phyloP scores from a whole-genome alignment of 2,113 vertebrate genomes.

The Hipposideros armiger region DNA sequence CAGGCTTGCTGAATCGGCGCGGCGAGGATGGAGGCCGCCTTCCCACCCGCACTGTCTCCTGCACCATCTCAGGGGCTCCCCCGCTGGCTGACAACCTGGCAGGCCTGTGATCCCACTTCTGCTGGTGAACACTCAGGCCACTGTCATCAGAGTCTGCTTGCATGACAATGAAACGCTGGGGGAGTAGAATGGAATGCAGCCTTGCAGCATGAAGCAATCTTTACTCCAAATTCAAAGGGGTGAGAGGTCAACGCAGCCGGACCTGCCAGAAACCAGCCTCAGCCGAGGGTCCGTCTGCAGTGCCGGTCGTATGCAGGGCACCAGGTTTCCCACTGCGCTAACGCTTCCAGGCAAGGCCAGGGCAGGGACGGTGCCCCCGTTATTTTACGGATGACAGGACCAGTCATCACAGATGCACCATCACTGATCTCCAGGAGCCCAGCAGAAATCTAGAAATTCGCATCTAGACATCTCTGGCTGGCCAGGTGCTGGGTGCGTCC shows the following conservation, averaged over 20 bases:
- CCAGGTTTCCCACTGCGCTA: background rate
- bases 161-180: accelerated
- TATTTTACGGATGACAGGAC: accelerated
- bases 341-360: accelerated
- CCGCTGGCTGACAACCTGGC: background rate
- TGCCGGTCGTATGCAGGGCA: background rate
- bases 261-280: too few relatives aligned
- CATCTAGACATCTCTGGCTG: background rate
- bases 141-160: background rate
- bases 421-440: background rate
- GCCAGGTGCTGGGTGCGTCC: too few relatives aligned
- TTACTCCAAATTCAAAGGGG: too few relatives aligned
- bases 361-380: background rate
- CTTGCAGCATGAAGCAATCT: background rate
- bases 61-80: too few relatives aligned
- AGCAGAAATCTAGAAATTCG: too few relatives aligned
- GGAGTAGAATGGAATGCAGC: accelerated
- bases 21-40: background rate
- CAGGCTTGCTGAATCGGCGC: too few relatives aligned
- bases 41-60: too few relatives aligned
- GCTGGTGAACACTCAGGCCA: too few relatives aligned
- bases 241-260: background rate
- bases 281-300: background rate
- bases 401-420: background rate
- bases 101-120: background rate